Evolutionary conservation across 2,113 vertebrate genomes (phyloP).

Genomic region (Dasyornis broadbenti): DNA sequence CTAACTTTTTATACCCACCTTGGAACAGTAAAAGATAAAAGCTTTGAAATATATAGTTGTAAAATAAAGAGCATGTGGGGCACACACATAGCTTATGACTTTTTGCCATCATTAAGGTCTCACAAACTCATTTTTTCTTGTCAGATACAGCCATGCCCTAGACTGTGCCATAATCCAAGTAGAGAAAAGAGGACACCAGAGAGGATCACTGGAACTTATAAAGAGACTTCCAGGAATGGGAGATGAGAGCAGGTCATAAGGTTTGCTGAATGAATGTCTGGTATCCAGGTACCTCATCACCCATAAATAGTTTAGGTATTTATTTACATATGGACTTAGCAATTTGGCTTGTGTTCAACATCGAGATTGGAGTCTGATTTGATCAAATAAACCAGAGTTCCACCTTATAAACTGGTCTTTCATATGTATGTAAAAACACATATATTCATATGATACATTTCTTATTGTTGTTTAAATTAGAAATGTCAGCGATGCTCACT

Average conservation of each 20-base stretch:
- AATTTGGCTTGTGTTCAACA: background rate
- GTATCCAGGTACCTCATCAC: background rate
- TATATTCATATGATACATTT: background rate
- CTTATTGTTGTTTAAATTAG: background rate
- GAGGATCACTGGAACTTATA: background rate
- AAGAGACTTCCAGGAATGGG: background rate
- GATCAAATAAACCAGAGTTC: background rate
- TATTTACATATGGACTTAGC: background rate
- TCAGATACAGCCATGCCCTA: background rate
- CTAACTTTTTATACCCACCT: background rate
- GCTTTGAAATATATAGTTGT: background rate
- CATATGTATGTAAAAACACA: background rate
- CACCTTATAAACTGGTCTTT: background rate
- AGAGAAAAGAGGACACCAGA: background rate
- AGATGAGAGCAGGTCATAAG: background rate
- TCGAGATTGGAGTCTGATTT: background rate
- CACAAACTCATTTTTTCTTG: background rate
- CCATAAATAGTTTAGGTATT: background rate
- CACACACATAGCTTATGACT: background rate
- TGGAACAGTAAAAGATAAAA: background rate
- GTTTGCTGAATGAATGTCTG: background rate
- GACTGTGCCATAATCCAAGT: background rate
- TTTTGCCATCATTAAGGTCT: background rate
- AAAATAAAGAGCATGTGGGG: background rate
- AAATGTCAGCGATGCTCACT: background rate